A percentile compares a stretch with the other conserved stretches of the same genome.
These are phyloP conservation scores for Myotis vivesi DNA, from an alignment of 2,797 vertebrate genomes.

Conservation along the genomic window DNA sequence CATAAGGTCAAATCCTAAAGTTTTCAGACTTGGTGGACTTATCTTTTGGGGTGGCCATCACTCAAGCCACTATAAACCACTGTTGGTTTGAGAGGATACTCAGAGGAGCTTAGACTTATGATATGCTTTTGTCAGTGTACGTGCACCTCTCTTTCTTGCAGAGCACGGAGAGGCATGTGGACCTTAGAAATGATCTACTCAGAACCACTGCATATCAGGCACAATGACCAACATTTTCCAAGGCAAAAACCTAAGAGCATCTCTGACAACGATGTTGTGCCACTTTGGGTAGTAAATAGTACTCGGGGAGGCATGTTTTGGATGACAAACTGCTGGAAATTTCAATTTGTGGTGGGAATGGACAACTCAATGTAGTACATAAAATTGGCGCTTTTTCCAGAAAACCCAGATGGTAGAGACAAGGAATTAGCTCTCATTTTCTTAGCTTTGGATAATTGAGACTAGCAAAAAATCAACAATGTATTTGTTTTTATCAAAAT, in stretches of 20 bases:
- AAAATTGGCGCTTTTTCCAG: constrained; percentile 14
- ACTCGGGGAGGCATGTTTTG: background rate
- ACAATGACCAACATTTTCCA: background rate
- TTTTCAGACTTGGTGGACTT: no score
- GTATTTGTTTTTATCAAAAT: constrained; percentile 59
- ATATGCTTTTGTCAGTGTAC: no score
- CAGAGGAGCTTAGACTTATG: no score
- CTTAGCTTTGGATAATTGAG: constrained; percentile 46
- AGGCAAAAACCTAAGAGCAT: background rate
- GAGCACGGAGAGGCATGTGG: no score
- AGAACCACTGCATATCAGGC: background rate
- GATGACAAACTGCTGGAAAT: background rate
- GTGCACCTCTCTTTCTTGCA: no score
- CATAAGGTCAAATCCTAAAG: no score
- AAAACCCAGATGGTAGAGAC: constrained; percentile 46
- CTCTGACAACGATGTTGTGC: background rate
- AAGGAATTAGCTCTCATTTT: constrained; percentile 48
- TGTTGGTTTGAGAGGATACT: no score
- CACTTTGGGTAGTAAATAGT: background rate
- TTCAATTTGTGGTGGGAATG: background rate
- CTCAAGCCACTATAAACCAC: no score
- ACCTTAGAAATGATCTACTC: no score
- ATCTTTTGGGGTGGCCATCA: no score
- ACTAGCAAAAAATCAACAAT: constrained; percentile 21
- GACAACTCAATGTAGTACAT: background rate